phyloP scores from a whole-genome alignment of 2,888 invertebrate genomes.

The Mesochorus sp. region DNA sequence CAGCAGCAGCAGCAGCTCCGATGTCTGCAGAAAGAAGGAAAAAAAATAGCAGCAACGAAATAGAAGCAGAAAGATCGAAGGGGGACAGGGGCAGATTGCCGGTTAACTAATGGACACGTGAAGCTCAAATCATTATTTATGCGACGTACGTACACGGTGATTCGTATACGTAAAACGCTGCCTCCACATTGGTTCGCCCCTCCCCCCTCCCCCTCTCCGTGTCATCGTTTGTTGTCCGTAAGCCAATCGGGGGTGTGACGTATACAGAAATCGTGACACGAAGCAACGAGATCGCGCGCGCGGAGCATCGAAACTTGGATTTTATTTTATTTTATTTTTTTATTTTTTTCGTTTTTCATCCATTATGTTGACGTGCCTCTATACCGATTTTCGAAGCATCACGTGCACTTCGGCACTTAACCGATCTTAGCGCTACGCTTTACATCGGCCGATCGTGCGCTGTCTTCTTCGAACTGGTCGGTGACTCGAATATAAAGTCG shows the following conservation, averaged over 20 bases:
- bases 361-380: not conserved
- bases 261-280: too few species aligned
- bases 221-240: not conserved
- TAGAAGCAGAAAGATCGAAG: not conserved
- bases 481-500: too few species aligned
- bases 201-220: not conserved
- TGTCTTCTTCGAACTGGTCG: not conserved
- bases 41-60: not conserved
- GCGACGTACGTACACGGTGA: conserved; percentile 34
- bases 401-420: not conserved
- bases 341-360: not conserved
- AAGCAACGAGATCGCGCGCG: conserved; percentile 18
- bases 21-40: not conserved
- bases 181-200: conserved; percentile 32
- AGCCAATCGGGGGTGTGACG: not conserved
- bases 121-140: conserved; percentile 37
- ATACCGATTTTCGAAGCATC: conserved; percentile 1
- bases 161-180: conserved; percentile 13
- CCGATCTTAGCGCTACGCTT: not conserved
- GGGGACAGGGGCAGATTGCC: not conserved
- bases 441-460: not conserved
- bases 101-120: conserved; percentile 5
- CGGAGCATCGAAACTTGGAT: conserved; percentile 10
- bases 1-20: not conserved
- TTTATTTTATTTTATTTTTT: not conserved